Conservation (phyloP, 2,113 vertebrate genomes). For the Himantopus leucocephalus region DNA sequence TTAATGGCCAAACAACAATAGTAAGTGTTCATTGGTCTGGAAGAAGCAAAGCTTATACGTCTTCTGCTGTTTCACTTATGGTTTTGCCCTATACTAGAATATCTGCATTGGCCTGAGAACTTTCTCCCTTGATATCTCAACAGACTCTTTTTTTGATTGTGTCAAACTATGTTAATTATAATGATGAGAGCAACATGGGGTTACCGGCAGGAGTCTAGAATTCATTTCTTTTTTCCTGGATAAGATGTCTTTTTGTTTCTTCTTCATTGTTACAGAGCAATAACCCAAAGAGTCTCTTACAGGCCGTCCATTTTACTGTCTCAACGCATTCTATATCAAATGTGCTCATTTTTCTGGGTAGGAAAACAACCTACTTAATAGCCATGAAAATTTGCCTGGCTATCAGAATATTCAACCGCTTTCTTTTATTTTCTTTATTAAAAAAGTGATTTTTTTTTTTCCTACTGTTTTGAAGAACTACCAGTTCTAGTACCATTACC, state of each 20-base stretch:
- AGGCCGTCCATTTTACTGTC: background rate
- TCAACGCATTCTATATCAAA: background rate
- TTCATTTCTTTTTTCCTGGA: background rate
- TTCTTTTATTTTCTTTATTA: background rate
- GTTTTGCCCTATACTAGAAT: background rate
- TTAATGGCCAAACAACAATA: background rate
- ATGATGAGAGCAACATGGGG: background rate
- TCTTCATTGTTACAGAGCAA: background rate
- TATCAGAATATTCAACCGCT: background rate
- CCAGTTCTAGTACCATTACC: background rate
- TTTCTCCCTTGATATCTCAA: background rate
- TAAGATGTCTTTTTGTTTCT: background rate
- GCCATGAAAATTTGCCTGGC: background rate
- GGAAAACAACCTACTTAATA: background rate
- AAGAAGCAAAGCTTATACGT: background rate
- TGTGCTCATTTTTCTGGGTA: background rate
- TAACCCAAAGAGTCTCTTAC: background rate
- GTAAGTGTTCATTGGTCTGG: background rate
- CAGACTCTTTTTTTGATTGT: background rate
- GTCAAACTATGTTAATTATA: background rate
- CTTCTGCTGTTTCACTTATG: background rate
- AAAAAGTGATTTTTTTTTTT: background rate
- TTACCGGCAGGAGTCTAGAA: background rate
- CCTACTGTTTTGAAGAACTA: background rate
- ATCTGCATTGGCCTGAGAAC: background rate